phyloP scores from a whole-genome alignment of 2,888 invertebrate genomes.

The Deilephila elpenor region DNA sequence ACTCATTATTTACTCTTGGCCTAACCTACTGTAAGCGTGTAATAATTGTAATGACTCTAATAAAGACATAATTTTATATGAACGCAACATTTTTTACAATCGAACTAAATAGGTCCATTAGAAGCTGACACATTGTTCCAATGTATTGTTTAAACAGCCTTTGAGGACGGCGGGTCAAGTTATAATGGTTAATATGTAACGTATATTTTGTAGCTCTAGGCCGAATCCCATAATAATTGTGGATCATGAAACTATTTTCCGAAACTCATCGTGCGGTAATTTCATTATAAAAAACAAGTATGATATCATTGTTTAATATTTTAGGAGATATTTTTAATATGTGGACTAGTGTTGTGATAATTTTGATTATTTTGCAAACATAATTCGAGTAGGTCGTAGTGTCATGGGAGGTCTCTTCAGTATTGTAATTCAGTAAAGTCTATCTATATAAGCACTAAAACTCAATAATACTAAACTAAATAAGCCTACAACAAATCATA shows the following conservation, averaged over 20 bases:
- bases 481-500: no score
- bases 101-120: conserved; percentile 39
- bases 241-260: conserved; percentile 49
- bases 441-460: no score
- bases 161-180: conserved; percentile 37
- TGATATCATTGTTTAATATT: not conserved
- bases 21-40: conserved; percentile 51
- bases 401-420: no score
- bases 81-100: conserved; percentile 56
- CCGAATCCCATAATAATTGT: conserved; percentile 61
- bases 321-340: no score
- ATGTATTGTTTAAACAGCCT: not conserved
- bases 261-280: conserved; percentile 3
- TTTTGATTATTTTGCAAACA: no score
- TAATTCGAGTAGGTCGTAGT: no score
- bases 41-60: conserved; percentile 68
- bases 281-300: conserved; percentile 32
- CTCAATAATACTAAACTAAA: no score
- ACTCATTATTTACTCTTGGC: conserved; percentile 46
- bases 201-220: conserved; percentile 65
- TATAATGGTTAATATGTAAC: conserved; percentile 51
- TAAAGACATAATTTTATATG: conserved; percentile 71
- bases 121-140: not conserved
- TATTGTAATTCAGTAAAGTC: no score
- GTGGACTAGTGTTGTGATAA: no score